Percentiles rank a stretch among this genome's conserved stretches.
Conservation (phyloP, 2,888 invertebrate species). For the Aethes cnicana region DNA sequence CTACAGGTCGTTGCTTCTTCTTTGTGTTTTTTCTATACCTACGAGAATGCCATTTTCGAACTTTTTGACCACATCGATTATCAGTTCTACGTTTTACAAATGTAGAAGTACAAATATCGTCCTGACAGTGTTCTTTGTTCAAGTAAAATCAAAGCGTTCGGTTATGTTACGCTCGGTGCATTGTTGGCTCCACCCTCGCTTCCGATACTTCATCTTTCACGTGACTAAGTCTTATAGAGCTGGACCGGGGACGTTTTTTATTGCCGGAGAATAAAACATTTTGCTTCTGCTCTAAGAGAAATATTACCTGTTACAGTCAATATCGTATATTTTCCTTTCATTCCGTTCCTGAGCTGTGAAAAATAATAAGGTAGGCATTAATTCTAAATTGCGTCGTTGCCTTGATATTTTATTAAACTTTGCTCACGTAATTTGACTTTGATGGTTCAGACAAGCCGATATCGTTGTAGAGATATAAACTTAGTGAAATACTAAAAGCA, state of each 20-base stretch:
- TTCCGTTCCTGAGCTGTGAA: not conserved
- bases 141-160: not conserved
- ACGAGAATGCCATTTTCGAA: too few relatives aligned
- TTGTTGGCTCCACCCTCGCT: not conserved
- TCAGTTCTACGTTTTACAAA: too few relatives aligned
- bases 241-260: slow-evolving; percentile 20
- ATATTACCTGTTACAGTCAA: slow-evolving; percentile 23
- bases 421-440: too few relatives aligned
- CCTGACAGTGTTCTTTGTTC: too few relatives aligned
- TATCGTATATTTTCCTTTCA: slow-evolving; percentile 5
- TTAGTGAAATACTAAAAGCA: too few relatives aligned
- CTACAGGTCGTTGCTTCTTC: too few relatives aligned
- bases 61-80: too few relatives aligned
- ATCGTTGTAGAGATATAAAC: too few relatives aligned
- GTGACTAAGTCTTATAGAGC: slow-evolving; percentile 29
- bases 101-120: too few relatives aligned
- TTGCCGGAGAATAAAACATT: slow-evolving; percentile 23
- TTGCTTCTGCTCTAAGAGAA: slow-evolving; percentile 21
- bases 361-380: not conserved
- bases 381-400: not conserved
- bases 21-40: too few relatives aligned
- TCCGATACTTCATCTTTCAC: slow-evolving; percentile 29
- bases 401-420: not conserved
- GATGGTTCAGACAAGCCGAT: too few relatives aligned
- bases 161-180: not conserved